Evolutionary conservation across 2,888 invertebrate genomes (phyloP).

Genomic region (Myopa testacea): DNA sequence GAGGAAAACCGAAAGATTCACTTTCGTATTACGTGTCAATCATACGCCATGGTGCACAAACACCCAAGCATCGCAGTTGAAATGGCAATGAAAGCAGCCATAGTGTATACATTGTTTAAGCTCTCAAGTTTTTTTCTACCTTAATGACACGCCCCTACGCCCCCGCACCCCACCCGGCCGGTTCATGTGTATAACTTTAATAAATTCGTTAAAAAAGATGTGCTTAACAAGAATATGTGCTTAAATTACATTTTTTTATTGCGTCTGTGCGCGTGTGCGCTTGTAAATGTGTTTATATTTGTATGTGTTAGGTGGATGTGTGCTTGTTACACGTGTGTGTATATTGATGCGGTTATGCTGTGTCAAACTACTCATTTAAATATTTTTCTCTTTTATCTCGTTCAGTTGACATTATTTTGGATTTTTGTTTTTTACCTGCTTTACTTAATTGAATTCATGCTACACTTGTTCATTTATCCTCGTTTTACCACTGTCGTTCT

Average conservation of each 20-base stretch:
- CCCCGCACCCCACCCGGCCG: too few relatives aligned
- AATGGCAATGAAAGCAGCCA: neutral
- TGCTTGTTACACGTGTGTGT: neutral
- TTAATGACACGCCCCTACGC: too few relatives aligned
- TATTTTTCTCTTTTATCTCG: neutral
- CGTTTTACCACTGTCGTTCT: too few relatives aligned
- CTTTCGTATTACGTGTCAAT: neutral
- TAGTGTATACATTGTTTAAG: too few relatives aligned
- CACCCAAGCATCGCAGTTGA: neutral
- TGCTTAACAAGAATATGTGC: too few relatives aligned
- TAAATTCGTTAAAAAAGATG: too few relatives aligned
- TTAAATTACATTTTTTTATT: too few relatives aligned
- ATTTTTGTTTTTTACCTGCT: neutral
- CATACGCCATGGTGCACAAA: neutral
- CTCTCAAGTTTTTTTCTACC: too few relatives aligned
- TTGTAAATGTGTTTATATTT: conserved; percentile 11
- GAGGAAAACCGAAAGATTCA: neutral
- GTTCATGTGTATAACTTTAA: too few relatives aligned
- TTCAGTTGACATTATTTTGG: neutral
- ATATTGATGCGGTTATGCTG: neutral
- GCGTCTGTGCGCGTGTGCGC: neutral
- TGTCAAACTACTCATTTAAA: neutral
- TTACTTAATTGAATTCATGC: neutral
- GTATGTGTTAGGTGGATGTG: neutral
- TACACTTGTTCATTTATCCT: too few relatives aligned